Evolutionary conservation across 1,140 invertebrate species (phyloP), one percentile per base, ranked within the genome.

Genomic region (Lordiphosa collinella): DNA sequence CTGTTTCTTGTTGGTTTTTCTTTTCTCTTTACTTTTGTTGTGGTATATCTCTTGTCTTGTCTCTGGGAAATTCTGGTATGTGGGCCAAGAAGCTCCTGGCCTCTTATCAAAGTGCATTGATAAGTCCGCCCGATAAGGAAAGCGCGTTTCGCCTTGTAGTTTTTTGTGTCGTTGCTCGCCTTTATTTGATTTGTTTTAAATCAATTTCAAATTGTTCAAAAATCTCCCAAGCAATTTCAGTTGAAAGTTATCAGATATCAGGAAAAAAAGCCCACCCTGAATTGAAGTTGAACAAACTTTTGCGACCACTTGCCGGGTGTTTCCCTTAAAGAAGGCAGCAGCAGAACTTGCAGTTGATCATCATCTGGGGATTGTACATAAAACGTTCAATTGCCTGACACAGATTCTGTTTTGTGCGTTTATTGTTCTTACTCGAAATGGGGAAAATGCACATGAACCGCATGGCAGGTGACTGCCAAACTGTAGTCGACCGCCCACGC

Each of bases 381-480:
- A 12, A 29, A 43, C 41, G 22, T 44, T 44, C 41, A 44, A 44
- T 44, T 67, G 63, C 63, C 67, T 79, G 74, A 57, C 73, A 76
- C 73, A 76, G 74, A 63, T 63, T 72, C n/a, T n/a, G n/a, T n/a
- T 49, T 11, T 9, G 1, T 14, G 40, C 47, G 73, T 78, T 79
- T 68, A 78, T 79, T 78, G 57, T 63, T 51, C 44, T 56, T 76
- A 36, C 29, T 31, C 11, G 10, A 22, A 12, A 46, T 40, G 7
- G 18, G 14, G 46, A 16, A 18, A 49, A 22, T 18, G 8, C n/a
- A 25, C 18, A 48, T 46, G 10, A 69, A 32, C 71, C 35, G 36
- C 48, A 48, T 70, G 46, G 40, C 65, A 63, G 49, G 55, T 64
- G 36, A 35, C 58, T 56, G 32, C 43, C 40, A 68, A 74, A 76